These are phyloP conservation scores for Alcis repandata DNA, from an alignment of 2,888 invertebrate genomes.

Conservation along the genomic window DNA sequence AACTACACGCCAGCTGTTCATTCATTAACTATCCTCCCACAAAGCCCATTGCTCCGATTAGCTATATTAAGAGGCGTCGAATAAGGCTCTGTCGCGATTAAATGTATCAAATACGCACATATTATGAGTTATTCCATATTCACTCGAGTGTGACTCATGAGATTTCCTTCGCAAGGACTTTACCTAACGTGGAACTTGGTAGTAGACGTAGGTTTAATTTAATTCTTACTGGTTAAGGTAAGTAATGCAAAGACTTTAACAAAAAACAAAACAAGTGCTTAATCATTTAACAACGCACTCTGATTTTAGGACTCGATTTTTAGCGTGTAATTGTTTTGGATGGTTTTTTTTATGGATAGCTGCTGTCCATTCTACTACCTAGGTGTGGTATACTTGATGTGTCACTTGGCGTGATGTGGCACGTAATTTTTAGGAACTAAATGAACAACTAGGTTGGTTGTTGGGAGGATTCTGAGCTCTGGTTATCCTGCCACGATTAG, in stretches of 20 bases:
- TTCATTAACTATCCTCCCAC: slow-evolving; percentile 52
- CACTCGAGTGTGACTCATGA: slow-evolving; percentile 39
- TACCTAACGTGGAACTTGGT: slow-evolving; percentile 17
- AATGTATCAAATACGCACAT: slow-evolving; percentile 38
- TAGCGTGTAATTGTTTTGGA: too few relatives aligned
- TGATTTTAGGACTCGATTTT: too few relatives aligned
- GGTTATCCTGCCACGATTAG: too few relatives aligned
- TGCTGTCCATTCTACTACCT: too few relatives aligned
- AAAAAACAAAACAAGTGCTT: too few relatives aligned
- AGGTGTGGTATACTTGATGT: too few relatives aligned
- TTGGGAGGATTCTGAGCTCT: too few relatives aligned
- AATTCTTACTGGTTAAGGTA: background rate
- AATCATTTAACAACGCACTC: too few relatives aligned
- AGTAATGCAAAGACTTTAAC: background rate
- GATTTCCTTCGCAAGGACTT: slow-evolving; percentile 36
- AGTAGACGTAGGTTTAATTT: background rate
- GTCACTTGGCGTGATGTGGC: too few relatives aligned
- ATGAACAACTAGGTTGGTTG: too few relatives aligned
- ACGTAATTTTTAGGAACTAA: too few relatives aligned
- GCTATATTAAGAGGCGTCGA: slow-evolving; percentile 55
- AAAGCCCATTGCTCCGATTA: slow-evolving; percentile 56
- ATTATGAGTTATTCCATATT: slow-evolving; percentile 36
- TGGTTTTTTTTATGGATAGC: too few relatives aligned
- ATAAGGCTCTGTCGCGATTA: slow-evolving; percentile 50
- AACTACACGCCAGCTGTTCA: slow-evolving; percentile 43